Base-by-base conservation (phyloP, 2,888 invertebrate genomes). In the Synergus gifuensis region DNA sequence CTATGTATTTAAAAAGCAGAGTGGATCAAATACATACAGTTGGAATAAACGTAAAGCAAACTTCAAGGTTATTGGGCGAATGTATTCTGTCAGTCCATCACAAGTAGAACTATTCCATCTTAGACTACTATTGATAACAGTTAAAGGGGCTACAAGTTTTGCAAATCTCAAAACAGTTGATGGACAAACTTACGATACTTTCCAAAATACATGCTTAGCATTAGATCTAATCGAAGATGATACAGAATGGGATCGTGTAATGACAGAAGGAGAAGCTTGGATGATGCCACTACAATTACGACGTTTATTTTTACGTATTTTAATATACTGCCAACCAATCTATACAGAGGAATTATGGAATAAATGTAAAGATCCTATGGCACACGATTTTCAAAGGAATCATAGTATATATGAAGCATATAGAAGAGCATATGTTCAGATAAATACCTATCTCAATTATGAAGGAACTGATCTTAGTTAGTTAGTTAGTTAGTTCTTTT, bases 261-360 rank as follows among this genome's bases (percentile, higher is more conserved):
- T 82, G 67, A 58, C 46, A 62, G 79, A 82, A 77, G 78, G 76
- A 40, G 69, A 36, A 69, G n/a, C 28, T 42, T 80, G 60, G 69
- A 79, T 80, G 80, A 79, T 82, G 78, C 76, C 79, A 28, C 3
- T 2, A 42, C 81, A 85, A 81, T 80, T 92, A 66, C 81, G 91
- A 67, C 69, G 83, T 40, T 79, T 90, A 5, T 91, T 91, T 83
- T 88, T 87, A 9, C 77, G 83, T 69, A 87, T 91, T 73, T 82
- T 87, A 64, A 82, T 83, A 76, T 86, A 83, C 73, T 83, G 85
- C 69, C 78, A 85, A 49, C 84, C 88, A 2, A 36, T 78, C 2
- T 73, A 87, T 81, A 86, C 86, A 1, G 11, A 76, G 40, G 18
- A 80, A 28, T 62, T 89, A 4, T 83, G 79, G 79, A 54, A 81